phyloP scores from a whole-genome alignment of 2,888 invertebrate species.

The Drosophila suboccidentalis region DNA sequence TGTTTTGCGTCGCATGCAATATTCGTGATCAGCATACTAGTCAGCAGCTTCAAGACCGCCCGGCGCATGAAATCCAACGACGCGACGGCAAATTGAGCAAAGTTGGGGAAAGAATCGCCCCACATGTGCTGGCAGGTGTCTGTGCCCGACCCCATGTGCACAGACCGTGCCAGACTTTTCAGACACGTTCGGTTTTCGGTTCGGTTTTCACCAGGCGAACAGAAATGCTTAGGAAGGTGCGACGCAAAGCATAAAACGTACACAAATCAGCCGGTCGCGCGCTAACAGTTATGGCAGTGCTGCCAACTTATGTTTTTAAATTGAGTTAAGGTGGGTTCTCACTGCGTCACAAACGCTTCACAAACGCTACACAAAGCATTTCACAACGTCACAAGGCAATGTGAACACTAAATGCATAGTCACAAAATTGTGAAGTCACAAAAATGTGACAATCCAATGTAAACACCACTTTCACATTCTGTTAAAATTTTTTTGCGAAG shows the following conservation, averaged over 20 bases:
- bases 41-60: constrained; percentile 22
- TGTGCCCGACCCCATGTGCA: constrained; percentile 63
- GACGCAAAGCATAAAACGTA: constrained; percentile 16
- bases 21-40: constrained; percentile 48
- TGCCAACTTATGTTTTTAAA: neutral
- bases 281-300: neutral
- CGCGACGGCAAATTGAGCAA: constrained; percentile 38
- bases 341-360: too few species aligned
- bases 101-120: constrained; percentile 71
- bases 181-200: constrained; percentile 79
- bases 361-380: too few species aligned
- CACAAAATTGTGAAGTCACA: too few species aligned
- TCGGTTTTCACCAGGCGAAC: constrained; percentile 74
- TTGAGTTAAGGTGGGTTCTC: too few species aligned
- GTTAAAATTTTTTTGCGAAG: too few species aligned
- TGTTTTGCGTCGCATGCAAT: constrained; percentile 32
- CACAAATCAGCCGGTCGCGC: neutral
- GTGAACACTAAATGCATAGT: too few species aligned
- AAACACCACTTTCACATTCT: too few species aligned
- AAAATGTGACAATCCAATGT: too few species aligned
- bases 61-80: constrained; percentile 21
- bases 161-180: constrained; percentile 75
- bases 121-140: constrained; percentile 70
- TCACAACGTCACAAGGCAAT: too few species aligned
- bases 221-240: constrained; percentile 34